Base-by-base conservation (phyloP, 1,140 invertebrate species). In the Trachelipus rathkii region DNA sequence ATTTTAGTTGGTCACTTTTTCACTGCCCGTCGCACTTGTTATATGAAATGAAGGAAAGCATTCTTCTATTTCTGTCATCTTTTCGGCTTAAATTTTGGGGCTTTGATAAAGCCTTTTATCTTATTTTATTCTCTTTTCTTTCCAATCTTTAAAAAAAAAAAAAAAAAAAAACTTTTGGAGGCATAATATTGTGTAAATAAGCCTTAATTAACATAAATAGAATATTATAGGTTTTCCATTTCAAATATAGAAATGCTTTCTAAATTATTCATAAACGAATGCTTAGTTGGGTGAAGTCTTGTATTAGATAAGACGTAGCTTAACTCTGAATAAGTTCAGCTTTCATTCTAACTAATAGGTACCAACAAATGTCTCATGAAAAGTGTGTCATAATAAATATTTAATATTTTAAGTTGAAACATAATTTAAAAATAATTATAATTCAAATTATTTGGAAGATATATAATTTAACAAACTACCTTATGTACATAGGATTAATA, bases 131-230 rank as follows among this genome's bases (percentile, higher is more conserved):
- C 50, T 19, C 50, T 60, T 19, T 15, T 15, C 19, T 13, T 60
- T 60, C 11, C 50, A 15, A 60, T 60, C 50, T 60, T 19, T 60
- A 3, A 60, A 60, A 60, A 60, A 13, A 60, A 60, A 60, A 60
- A 60, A 13, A 60, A 33, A 33, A 33, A 33, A 1, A 33, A 6
- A 60, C 19, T 60, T 19, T 60, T 19, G 50, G 8, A 60, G 50
- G 50, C 50, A 60, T 60, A 60, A 60, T 60, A 60, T 60, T 60
- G 19, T 60, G 50, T 60, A 60, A 60, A 60, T 60, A 60, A 60
- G 50, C 50, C 50, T 60, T 60, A 60, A 60, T 60, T 60, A 60
- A 60, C 19, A 60, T 15, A 15, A 60, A 19, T 15, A 60, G 50
- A 60, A 19, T 13, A 60, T 15, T 60, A 60, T 15, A 60, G 11